Base-by-base conservation (phyloP, 2,797 vertebrate genomes). In the Parambassis ranga region DNA sequence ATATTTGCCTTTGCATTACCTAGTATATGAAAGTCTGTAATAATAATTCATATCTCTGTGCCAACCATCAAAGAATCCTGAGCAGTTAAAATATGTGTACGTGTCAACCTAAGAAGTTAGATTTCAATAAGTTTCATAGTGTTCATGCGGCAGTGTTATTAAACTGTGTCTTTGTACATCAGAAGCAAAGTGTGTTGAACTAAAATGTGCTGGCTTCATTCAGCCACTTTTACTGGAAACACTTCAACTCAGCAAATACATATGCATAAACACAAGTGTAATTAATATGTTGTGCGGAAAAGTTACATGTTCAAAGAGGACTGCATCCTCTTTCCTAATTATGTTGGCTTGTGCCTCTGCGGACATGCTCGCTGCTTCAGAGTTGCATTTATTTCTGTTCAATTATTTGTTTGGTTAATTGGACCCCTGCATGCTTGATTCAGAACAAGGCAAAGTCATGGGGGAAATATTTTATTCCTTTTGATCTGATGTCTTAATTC, bases 371-470 rank as follows among this genome's bases (percentile, higher is more conserved):
- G 1, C 15, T 83, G 77, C 87, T 89, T 87, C 72, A 43, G 61
- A 85, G 75, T 90, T 86, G 82, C 77, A 85, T 89, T 91, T 90
- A 89, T 91, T 92, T 89, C 84, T 89, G 83, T 89, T 91, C 84
- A 89, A 89, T 90, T 91, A 91, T 92, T 90, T 91, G 89, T 92
- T 90, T 87, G 81, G 60, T 77, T 90, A 91, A 91, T 90, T 92
- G 88, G 86, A 90, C 79, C 83, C 84, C 82, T 74, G 84, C 85
- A 88, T 65, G 71, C 71, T 83, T 43, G 10, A 81, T 82, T 74
- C 81, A 49, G 82, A 89, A 90, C 87, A 86, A 84, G 85, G 86
- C 83, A 78, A 62, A 81, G 78, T 87, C 87, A 86, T 77, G 53
- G 59, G 88, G 87, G 87, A 90, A 85, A 89, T 91, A 84, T 84